Base-by-base conservation (phyloP, 2,888 invertebrate genomes). In the Oligia strigilis region DNA sequence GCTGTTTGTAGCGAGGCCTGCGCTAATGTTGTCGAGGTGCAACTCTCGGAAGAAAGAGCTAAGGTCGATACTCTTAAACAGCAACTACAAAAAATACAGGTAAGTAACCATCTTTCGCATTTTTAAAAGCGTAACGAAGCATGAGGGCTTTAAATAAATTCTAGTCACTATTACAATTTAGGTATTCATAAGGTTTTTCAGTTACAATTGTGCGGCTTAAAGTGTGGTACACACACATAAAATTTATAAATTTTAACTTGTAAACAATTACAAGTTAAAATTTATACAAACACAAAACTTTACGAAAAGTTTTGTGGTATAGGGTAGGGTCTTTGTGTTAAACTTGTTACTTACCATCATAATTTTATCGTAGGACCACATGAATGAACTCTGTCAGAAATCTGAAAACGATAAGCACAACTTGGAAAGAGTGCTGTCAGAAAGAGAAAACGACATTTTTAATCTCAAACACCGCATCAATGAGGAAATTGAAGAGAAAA, bases 11-110 rank as follows among this genome's bases (percentile, higher is more conserved):
- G 94, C 85, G 97, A 97, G 89, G 95, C 92, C 1, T 97, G 97
- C 81, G 95, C 92, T 4, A 96, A 96, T 89, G 95, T 97, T 6
- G 93, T 97, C 13, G 97, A 97, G 87, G 96, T 97, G 3, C 97
- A 97, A 81, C 90, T 97, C 13, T 92, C 92, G 13, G 97, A 97
- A 85, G 97, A 97, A 84, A 92, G 94, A 83, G 95, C 96, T 11
- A 96, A 95, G 84, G 94, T 95, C 73, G 93, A 93, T 14, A 87
- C 92, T 40, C 91, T 97, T 1, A 92, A 94, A 88, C 94, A 95
- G 83, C 95, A 96, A 84, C 93, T 97, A 70, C 92, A 95, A 84
- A 80, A 78, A 75, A 92, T 96, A 82, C 95, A 96, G 94, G 97
- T 95, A 92, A 86, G 81, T 4, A 49, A 49, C 49, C 49, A 49